These are phyloP conservation scores for Cliona cf. orientalis DNA, from an alignment of 37 sponge, comb jelly and placozoan species.

Conservation along the genomic window DNA sequence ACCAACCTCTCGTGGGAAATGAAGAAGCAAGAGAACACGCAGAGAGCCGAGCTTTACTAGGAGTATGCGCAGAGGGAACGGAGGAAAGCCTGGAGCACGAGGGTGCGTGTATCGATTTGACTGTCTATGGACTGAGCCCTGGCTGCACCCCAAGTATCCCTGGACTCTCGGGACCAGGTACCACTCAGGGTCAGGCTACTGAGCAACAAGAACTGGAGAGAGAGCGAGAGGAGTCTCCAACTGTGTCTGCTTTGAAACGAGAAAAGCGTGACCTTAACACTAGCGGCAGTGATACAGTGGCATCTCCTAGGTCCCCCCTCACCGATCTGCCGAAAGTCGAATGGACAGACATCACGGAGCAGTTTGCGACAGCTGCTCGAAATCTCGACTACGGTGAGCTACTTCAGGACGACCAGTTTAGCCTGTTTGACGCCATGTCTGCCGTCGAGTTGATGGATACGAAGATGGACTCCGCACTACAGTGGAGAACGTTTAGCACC, in stretches of 20 bases:
- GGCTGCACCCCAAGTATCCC: no score
- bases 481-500: constrained; percentile 50
- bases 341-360: constrained; percentile 70
- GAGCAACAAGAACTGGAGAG: not conserved
- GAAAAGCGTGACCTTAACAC: no score
- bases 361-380: constrained; percentile 35
- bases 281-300: not conserved
- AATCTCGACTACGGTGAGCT: constrained; percentile 70
- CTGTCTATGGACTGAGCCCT: no score
- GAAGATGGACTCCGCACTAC: constrained; percentile 88
- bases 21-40: no score
- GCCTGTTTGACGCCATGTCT: constrained; percentile 96
- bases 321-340: constrained; percentile 22
- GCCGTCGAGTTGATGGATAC: constrained; percentile 96
- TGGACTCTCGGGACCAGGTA: no score
- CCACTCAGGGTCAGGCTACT: not conserved
- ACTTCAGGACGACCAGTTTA: constrained; percentile 79
- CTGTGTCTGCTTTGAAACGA: no score
- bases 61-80: no score
- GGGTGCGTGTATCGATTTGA: no score
- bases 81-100: no score
- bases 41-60: no score
- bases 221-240: no score
- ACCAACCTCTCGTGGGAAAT: not conserved
- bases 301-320: not conserved